These are phyloP conservation scores for Halichondria panicea DNA, from an alignment of 37 sponge, comb jelly and placozoan species.

Conservation along the genomic window DNA sequence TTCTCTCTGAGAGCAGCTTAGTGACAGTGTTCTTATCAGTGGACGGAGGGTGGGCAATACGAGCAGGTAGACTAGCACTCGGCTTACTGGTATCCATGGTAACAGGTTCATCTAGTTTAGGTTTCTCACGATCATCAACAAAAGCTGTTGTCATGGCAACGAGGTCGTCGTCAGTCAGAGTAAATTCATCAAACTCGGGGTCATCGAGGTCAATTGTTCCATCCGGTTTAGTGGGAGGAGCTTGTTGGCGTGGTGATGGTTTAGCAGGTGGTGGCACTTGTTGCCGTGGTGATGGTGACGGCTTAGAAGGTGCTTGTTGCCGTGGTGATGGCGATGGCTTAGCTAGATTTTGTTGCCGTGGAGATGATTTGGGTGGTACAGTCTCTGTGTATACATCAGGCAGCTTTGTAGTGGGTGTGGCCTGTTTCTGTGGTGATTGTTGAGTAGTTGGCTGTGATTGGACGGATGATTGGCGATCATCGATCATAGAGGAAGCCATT, in stretches of 20 bases:
- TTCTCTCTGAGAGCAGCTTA: slow-evolving; percentile 52
- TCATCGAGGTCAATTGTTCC: slow-evolving; percentile 53
- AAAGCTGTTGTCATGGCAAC: slow-evolving; percentile 36
- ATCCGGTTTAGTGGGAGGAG: background rate
- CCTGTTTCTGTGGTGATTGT: too few relatives aligned
- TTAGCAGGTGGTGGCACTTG: background rate
- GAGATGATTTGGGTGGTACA: too few relatives aligned
- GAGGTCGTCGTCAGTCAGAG: slow-evolving; percentile 58
- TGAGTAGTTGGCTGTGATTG: too few relatives aligned
- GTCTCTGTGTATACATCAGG: background rate
- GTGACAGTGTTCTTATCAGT: slow-evolving; percentile 1
- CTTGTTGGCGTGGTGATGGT: background rate
- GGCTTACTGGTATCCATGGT: background rate
- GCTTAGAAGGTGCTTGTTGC: background rate
- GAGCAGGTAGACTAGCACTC: slow-evolving; percentile 44
- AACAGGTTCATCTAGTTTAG: slow-evolving; percentile 8
- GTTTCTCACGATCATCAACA: slow-evolving; percentile 48
- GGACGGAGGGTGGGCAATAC: background rate
- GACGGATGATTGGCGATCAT: too few relatives aligned
- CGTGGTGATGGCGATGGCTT: background rate
- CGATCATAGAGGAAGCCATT: slow-evolving; percentile 32
- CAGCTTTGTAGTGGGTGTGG: background rate
- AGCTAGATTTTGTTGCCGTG: too few relatives aligned
- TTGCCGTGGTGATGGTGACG: background rate
- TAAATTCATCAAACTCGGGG: slow-evolving; percentile 66